Evolutionary conservation across 2,113 vertebrate genomes (phyloP), one percentile per base, ranked within the genome.

Genomic region (Siniperca chuatsi): DNA sequence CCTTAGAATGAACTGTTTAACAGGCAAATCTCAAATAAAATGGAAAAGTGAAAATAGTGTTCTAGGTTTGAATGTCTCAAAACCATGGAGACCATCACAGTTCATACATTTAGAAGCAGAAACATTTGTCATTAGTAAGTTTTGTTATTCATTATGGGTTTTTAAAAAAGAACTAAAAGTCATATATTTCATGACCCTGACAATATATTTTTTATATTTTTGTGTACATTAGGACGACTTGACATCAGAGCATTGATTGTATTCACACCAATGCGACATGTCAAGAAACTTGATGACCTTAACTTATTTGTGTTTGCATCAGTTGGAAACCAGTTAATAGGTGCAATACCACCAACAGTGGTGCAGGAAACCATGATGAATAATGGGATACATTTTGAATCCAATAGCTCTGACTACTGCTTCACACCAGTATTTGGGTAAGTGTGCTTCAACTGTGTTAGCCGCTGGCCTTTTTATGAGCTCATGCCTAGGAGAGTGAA

Each of bases 331-430:
- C 25, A 50, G 18, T 1, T 69, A 33, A 25, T 29, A 35, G 67
- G 4, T 46, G 23, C 48, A 25, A n/a, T 54, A 40, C 3, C 12
- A 23, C n/a, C 4, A 40, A 78, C 21, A 50, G 8, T 25, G 44
- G 40, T 35, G 12, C 29, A 29, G 69, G 64, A 58, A 15, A 70
- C 3, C 15, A 57, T 64, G 58, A 50, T 29, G 55, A 48, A 79
- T 50, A 50, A 48, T 71, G 20, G 61, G 11, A 79, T 61, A 42
- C 35, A 35, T 33, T 83, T 25, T 46, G 8, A 82, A 52, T 71
- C 78, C 16, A 79, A 68, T 12, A 70, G 50, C 37, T 79, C 74
- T 74, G 52, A 54, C 60, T 21, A 18, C 37, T 46, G 20, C 33
- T 60, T 83, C 57, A 58, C 40, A 57, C 33, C 50, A 58, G 57